Evolutionary conservation across 2,888 invertebrate genomes (phyloP).

Genomic region (Xestoiulus laeticollis): DNA sequence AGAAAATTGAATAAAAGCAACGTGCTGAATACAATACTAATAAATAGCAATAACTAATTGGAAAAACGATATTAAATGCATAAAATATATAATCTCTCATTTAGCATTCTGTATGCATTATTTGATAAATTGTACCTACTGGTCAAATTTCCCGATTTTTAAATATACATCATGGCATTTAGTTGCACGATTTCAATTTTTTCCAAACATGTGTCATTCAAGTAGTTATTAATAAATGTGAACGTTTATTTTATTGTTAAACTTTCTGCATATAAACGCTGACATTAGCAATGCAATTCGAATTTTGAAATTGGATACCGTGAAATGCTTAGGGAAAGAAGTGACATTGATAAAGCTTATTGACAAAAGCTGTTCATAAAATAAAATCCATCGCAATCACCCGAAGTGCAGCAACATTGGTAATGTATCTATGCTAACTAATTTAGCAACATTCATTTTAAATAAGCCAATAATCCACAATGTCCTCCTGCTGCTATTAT

Average conservation of each 20-base stretch:
- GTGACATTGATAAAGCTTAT: slow-evolving; percentile 39
- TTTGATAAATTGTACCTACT: not conserved
- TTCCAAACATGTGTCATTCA: not conserved
- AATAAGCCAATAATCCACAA: slow-evolving; percentile 29
- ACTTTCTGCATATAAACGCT: not conserved
- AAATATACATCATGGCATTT: not conserved
- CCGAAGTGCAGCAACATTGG: slow-evolving; percentile 8
- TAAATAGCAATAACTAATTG: too few species aligned
- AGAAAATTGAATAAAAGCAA: too few species aligned
- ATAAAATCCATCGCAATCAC: slow-evolving; percentile 35
- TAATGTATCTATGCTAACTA: not conserved
- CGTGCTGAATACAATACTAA: too few species aligned
- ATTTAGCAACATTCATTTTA: slow-evolving; percentile 29
- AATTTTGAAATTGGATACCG: not conserved
- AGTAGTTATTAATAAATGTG: not conserved
- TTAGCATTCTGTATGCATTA: not conserved
- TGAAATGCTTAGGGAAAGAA: slow-evolving; percentile 23
- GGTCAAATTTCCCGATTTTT: not conserved
- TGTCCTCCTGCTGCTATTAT: slow-evolving; percentile 21
- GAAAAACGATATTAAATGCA: not conserved
- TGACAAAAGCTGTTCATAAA: slow-evolving; percentile 37
- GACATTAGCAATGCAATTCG: slow-evolving; percentile 13
- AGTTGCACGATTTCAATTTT: not conserved
- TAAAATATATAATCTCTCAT: not conserved
- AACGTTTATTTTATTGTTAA: not conserved